These are phyloP conservation scores for Holotrichia oblita DNA, from an alignment of 1,140 invertebrate species.

Conservation along the genomic window DNA sequence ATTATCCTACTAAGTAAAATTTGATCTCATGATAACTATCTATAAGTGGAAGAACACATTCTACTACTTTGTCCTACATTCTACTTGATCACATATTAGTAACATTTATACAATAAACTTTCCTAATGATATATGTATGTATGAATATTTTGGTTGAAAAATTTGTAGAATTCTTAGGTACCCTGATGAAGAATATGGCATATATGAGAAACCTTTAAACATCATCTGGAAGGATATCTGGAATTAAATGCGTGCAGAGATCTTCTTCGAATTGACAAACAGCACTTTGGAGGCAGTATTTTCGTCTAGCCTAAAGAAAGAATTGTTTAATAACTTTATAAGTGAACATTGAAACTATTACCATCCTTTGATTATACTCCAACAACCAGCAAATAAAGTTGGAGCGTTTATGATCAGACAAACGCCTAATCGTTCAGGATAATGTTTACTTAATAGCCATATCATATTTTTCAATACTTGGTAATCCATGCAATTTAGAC, in stretches of 20 bases:
- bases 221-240: slow-evolving; percentile 76
- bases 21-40: not conserved
- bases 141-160: not conserved
- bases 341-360: slow-evolving; percentile 56
- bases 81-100: slow-evolving; percentile 25
- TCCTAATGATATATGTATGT: not conserved
- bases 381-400: slow-evolving; percentile 75
- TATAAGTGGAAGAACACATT: slow-evolving; percentile 27
- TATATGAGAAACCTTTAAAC: slow-evolving; percentile 62
- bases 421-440: slow-evolving; percentile 78
- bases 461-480: slow-evolving; percentile 80
- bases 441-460: slow-evolving; percentile 77
- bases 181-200: slow-evolving; percentile 35
- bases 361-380: slow-evolving; percentile 77
- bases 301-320: slow-evolving; percentile 72
- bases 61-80: not conserved
- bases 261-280: slow-evolving; percentile 74
- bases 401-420: slow-evolving; percentile 78
- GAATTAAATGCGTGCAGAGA: slow-evolving; percentile 77
- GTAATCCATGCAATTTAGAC: slow-evolving; percentile 78
- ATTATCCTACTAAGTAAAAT: not conserved
- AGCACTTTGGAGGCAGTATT: slow-evolving; percentile 78
- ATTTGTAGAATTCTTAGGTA: slow-evolving; percentile 22
- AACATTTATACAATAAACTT: not conserved
- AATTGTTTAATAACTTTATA: slow-evolving; percentile 43